Base-by-base conservation (phyloP, 2,797 vertebrate genomes). In the Rhincodon typus region DNA sequence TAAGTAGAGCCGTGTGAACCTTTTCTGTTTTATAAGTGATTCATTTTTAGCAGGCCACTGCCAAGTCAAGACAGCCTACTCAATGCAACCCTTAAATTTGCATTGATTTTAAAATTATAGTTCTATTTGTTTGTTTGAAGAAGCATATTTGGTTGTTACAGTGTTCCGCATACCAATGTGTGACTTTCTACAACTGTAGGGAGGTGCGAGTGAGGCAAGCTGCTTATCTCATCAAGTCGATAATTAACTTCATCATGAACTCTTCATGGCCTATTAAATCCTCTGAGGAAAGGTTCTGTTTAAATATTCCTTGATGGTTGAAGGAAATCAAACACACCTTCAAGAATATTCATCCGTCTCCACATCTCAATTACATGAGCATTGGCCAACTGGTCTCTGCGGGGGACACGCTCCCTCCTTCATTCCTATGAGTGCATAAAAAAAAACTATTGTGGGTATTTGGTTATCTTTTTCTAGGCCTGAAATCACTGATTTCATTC, bases 1-100 rank as follows among this genome's bases (percentile, higher is more conserved):
- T 99, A 98, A 99, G 99, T 95, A 77, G 30, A 34, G 15, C 34
- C 4, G 21, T 91, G 88, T 66, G 34, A 91, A n/a, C 30, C 34
- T 66, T 0, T 66, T 66, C 53, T 66, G n/a, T 66, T 91, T 66
- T 21, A 6, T n/a, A 21, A n/a, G 19, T 10, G 34, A 91, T 38
- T 38, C 57, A 62, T 91, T 38, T 66, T 23, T 21, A 0, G 34
- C 17, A 7, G 0, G 66, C 4, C 66, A 38, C 30, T 91, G 53
- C 57, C 17, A 67, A 66, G 34, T 66, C 57, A 67, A 62, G n/a
- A 3, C 34, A n/a, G 38, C 53, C 23, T 91, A 91, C 34, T 91
- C 57, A 0, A 2, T 15, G 7, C 15, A 62, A 34, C 15, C 53
- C 34, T 53, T 23, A 4, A 6, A 38, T 82, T 91, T 34, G 57